Conservation (phyloP, 2,113 vertebrate species). For the Puntigrus tetrazona region DNA sequence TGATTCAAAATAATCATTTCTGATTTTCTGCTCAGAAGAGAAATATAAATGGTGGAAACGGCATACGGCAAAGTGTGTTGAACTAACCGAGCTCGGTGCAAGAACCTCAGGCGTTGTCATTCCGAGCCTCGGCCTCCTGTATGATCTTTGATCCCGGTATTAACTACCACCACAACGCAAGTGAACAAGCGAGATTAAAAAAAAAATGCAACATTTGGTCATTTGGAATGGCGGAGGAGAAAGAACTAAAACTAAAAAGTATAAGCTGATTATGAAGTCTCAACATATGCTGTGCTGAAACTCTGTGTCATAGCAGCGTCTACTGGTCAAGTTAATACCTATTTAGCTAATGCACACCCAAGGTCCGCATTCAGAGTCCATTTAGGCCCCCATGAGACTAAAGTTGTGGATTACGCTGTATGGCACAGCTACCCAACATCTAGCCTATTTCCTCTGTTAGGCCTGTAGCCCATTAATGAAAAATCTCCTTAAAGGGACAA, state of each 20-base stretch:
- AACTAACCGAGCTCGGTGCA: not conserved
- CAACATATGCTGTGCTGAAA: slow-evolving; percentile 73
- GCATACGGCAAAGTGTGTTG: not conserved
- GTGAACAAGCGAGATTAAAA: slow-evolving; percentile 55
- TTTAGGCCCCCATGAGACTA: slow-evolving; percentile 44
- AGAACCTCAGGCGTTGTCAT: not conserved
- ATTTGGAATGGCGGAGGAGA: slow-evolving; percentile 61
- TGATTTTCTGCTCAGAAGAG: not conserved
- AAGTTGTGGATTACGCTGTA: slow-evolving; percentile 52
- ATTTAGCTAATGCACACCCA: slow-evolving; percentile 72
- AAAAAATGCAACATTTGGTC: slow-evolving; percentile 69
- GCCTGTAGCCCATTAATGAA: slow-evolving; percentile 77
- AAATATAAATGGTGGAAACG: not conserved
- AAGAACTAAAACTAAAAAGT: slow-evolving; percentile 57
- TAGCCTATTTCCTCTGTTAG: slow-evolving; percentile 63
- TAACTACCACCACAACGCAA: slow-evolving; percentile 23
- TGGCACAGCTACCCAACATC: slow-evolving; percentile 44
- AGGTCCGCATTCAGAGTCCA: slow-evolving; percentile 48
- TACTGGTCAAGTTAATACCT: slow-evolving; percentile 69
- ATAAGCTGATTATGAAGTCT: slow-evolving; percentile 75
- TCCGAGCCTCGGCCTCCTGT: not conserved
- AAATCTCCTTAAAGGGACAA: slow-evolving; percentile 78
- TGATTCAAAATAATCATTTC: not conserved
- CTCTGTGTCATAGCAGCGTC: slow-evolving; percentile 66
- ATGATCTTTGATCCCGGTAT: slow-evolving; percentile 17